These are phyloP conservation scores for Huso huso DNA, from an alignment of 2,797 vertebrate species.

Conservation along the genomic window DNA sequence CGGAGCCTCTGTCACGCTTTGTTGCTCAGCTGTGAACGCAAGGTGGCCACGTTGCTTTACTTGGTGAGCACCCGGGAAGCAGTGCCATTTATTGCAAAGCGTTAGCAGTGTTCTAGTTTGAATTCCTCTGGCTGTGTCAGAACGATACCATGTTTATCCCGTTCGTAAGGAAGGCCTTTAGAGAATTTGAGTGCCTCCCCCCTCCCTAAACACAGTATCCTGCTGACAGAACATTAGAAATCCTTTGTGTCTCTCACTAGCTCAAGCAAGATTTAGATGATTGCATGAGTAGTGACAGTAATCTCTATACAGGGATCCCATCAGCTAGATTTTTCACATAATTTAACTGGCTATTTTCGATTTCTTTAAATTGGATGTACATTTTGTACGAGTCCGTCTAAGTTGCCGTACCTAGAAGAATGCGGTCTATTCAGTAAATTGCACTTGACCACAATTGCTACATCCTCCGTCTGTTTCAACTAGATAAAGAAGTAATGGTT, in stretches of 20 bases:
- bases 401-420: no score
- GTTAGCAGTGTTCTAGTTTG: no score
- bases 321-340: not conserved
- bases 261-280: constrained; percentile 1
- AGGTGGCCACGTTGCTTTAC: no score
- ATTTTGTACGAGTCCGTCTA: no score
- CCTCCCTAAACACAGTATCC: not conserved
- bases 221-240: not conserved
- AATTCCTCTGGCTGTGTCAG: not conserved
- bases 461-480: not conserved
- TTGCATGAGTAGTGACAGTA: constrained; percentile 3
- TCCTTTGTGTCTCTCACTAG: constrained; percentile 4
- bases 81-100: no score
- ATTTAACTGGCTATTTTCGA: not conserved
- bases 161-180: not conserved
- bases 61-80: no score
- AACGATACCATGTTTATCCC: not conserved
- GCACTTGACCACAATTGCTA: not conserved
- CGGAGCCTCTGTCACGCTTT: no score
- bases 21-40: no score
- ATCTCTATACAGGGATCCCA: constrained; percentile 3
- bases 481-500: not conserved
- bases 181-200: not conserved
- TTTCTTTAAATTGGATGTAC: no score
- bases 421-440: not conserved